These are phyloP conservation scores for Dinomys branickii DNA, from an alignment of 2,113 vertebrate genomes.

Conservation along the genomic window DNA sequence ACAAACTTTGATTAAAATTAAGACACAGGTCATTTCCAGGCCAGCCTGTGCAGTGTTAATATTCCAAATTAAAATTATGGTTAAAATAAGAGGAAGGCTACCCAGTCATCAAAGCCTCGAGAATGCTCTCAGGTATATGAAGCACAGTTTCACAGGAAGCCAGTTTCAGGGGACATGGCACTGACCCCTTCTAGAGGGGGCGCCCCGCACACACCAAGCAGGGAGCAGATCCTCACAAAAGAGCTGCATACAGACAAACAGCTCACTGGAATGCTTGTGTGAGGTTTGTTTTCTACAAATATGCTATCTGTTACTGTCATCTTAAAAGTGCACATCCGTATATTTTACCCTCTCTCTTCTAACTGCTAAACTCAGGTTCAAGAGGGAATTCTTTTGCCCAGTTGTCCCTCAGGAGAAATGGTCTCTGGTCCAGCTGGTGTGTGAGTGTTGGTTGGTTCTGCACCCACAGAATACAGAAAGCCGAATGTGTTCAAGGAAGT, in stretches of 20 bases:
- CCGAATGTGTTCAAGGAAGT: constrained; percentile 14
- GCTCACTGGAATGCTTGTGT: neutral
- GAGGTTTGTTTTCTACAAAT: neutral
- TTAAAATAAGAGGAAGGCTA: neutral
- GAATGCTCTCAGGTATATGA: neutral
- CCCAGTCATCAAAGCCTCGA: neutral
- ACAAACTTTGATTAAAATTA: constrained; percentile 17
- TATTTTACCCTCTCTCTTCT: neutral
- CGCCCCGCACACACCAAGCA: neutral
- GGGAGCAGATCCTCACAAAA: neutral
- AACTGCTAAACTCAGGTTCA: neutral
- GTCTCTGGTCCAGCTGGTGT: neutral
- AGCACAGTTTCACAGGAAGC: neutral
- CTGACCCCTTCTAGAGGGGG: neutral
- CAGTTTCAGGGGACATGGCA: neutral
- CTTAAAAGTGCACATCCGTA: neutral
- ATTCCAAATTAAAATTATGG: constrained; percentile 20
- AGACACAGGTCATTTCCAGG: constrained; percentile 27
- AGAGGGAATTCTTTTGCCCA: neutral
- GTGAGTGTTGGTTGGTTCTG: neutral
- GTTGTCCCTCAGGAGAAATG: neutral
- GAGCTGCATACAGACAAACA: neutral
- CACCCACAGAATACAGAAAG: neutral
- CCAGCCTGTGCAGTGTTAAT: neutral
- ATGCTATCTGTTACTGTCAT: neutral